These are phyloP conservation scores for Trissolcus japonicus DNA, from an alignment of 2,888 invertebrate species.

Conservation along the genomic window DNA sequence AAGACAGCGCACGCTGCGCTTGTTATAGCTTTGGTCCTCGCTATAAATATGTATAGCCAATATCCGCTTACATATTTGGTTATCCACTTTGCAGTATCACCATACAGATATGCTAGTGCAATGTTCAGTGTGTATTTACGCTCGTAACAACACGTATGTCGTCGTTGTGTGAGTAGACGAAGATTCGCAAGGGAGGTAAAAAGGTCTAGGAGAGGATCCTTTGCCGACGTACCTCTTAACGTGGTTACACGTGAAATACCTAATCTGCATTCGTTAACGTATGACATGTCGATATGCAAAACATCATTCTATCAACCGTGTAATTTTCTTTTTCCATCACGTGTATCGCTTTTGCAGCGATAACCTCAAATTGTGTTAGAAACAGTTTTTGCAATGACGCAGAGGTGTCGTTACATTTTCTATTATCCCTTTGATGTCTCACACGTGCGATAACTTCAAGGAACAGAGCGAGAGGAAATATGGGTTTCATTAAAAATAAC, in stretches of 20 bases:
- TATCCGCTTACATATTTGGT: slow-evolving; percentile 68
- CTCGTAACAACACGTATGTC: slow-evolving; percentile 50
- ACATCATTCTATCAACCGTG: slow-evolving; percentile 49
- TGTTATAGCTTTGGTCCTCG: slow-evolving; percentile 48
- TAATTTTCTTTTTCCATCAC: slow-evolving; percentile 54
- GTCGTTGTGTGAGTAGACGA: slow-evolving; percentile 42
- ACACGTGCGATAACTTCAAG: slow-evolving; percentile 26
- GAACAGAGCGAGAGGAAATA: background rate
- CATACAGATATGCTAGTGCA: slow-evolving; percentile 61
- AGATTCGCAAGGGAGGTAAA: slow-evolving; percentile 57
- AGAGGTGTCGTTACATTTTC: slow-evolving; percentile 34
- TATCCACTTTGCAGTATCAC: slow-evolving; percentile 65
- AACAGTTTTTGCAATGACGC: slow-evolving; percentile 37
- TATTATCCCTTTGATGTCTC: slow-evolving; percentile 41
- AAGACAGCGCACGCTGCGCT: slow-evolving; percentile 41
- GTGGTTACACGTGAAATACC: slow-evolving; percentile 67
- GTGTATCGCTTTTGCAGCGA: slow-evolving; percentile 42
- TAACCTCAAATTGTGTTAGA: slow-evolving; percentile 38
- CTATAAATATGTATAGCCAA: slow-evolving; percentile 72
- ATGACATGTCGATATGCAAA: slow-evolving; percentile 66
- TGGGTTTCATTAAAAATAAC: too few relatives aligned
- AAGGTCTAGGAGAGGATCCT: slow-evolving; percentile 63
- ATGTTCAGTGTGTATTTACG: slow-evolving; percentile 42
- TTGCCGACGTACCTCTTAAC: slow-evolving; percentile 59
- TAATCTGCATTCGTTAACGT: slow-evolving; percentile 71